Evolutionary conservation across 2,797 vertebrate species (phyloP).

Genomic region (Oreochromis mossambicus): DNA sequence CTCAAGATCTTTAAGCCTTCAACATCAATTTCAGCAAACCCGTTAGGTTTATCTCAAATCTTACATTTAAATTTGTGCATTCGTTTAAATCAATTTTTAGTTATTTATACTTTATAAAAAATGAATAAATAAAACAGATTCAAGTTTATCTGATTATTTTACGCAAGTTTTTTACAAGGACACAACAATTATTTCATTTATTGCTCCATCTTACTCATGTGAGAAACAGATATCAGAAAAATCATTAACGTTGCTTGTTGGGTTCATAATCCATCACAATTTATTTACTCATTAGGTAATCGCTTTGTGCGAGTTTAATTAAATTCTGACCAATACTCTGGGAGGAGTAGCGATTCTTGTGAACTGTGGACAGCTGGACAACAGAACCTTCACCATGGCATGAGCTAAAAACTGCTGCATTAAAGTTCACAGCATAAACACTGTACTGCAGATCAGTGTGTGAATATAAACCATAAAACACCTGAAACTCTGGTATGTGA

Average conservation of each 20-base stretch:
- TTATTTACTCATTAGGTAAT: neutral
- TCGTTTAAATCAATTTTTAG: neutral
- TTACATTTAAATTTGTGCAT: neutral
- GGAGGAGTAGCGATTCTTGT: neutral
- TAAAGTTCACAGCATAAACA: neutral
- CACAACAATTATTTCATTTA: neutral
- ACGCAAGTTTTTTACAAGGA: neutral
- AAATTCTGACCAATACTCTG: neutral
- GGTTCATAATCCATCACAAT: neutral
- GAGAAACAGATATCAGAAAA: neutral
- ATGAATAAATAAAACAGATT: neutral
- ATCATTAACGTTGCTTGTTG: accelerated
- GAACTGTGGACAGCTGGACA: neutral
- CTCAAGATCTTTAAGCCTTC: neutral
- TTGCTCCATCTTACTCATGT: neutral
- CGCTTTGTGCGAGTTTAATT: neutral
- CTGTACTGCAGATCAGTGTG: neutral
- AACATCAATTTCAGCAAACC: neutral
- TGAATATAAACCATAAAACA: neutral
- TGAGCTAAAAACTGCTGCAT: neutral
- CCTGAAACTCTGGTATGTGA: neutral
- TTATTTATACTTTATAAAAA: neutral
- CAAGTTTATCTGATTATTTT: neutral
- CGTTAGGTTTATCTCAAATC: neutral
- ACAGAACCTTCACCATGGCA: neutral